Base-by-base conservation (phyloP, 1,140 invertebrate genomes). In the Macrobrachium nipponense region DNA sequence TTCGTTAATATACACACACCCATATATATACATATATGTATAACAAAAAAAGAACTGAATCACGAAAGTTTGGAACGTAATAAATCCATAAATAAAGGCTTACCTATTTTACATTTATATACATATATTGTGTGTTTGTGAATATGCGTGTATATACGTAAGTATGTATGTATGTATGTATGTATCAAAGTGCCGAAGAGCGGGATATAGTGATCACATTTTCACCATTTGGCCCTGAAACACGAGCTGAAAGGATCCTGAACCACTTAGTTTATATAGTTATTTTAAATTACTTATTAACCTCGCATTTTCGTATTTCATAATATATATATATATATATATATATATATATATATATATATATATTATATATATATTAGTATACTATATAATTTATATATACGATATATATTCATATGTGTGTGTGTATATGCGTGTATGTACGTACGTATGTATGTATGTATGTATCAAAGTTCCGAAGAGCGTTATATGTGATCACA, bases 121-220 rank as follows among this genome's bases (percentile, higher is more conserved):
- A n/a, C n/a, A n/a, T n/a, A n/a, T n/a, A n/a, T n/a, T n/a, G 76
- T 78, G 76, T 78, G 76, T 78, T 58, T 78, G 76, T 78, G 76
- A 61, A 27, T 78, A 60, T 78, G 76, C 62, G 59, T 23, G 76
- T 78, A 60, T 62, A n/a, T 51, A 23, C 20, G 75, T 59, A 58
- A 18, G 75, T 59, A 44, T 51, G 75, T 17, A 10, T 51, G 44
- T n/a, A 36, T 14, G 43, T 15, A 44, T 14, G 23, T 73, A 36
- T 73, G 70, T 73, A 6, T 73, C n/a, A 36, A 1, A 27, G 10
- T 2, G 27, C 17, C 17, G 51, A 36, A 73, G 70, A 73, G 36
- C 43, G 51, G 51, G 70, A 44, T 73, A 36, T 44, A 23, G 70
- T 36, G n/a, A 72, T 44, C 70, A 73, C 70, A 73, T 73, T 44